Evolutionary conservation across 2,888 invertebrate genomes (phyloP).

Genomic region (Nebria salina): DNA sequence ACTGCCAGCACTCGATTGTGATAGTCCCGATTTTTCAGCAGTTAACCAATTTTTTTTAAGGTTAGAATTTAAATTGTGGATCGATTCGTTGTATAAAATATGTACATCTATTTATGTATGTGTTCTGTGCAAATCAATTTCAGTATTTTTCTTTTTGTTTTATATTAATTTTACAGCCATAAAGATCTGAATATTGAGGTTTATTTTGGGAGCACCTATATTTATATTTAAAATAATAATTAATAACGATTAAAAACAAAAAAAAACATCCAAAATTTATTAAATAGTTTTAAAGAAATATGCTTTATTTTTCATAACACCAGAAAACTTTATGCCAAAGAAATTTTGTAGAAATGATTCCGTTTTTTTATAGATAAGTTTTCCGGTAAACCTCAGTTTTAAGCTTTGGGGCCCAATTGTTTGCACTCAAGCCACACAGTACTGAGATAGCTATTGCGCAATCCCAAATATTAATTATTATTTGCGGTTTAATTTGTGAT

Average conservation of each 20-base stretch:
- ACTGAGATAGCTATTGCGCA: not conserved
- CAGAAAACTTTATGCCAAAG: slow-evolving; percentile 1
- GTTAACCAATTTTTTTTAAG: not conserved
- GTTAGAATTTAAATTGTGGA: not conserved
- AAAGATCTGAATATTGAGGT: not conserved
- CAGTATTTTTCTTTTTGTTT: not conserved
- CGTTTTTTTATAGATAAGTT: not conserved
- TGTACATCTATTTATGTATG: not conserved
- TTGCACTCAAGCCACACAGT: not conserved
- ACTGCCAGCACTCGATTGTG: not conserved
- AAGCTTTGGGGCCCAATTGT: not conserved
- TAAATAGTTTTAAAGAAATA: not conserved
- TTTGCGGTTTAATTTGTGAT: no score
- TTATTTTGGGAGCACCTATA: not conserved
- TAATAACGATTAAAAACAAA: not conserved
- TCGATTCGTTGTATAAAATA: not conserved
- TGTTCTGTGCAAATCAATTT: not conserved
- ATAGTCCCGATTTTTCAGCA: not conserved
- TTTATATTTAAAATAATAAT: not conserved
- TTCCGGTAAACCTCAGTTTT: not conserved
- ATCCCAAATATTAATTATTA: no score
- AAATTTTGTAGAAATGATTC: not conserved
- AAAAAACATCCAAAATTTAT: not conserved
- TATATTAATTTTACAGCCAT: not conserved
- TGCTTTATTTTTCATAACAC: not conserved